Evolutionary conservation across 1,140 invertebrate species (phyloP).

Genomic region (Venustaconcha ellipsiformis): DNA sequence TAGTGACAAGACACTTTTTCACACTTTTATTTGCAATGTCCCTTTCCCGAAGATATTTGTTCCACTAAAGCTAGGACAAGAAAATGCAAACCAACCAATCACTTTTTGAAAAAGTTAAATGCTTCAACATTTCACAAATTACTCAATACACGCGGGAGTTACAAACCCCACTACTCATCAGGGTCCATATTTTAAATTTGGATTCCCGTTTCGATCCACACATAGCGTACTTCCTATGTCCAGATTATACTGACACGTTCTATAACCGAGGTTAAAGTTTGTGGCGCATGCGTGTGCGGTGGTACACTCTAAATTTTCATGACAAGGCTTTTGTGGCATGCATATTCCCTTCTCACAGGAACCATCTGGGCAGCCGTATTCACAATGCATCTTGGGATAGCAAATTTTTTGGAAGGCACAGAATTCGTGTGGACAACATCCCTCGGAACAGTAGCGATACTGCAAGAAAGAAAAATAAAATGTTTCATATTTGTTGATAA

Average conservation of each 20-base stretch:
- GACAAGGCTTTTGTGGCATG: slow-evolving; percentile 53
- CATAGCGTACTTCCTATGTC: slow-evolving; percentile 71
- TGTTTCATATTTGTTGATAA: no score
- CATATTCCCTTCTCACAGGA: slow-evolving; percentile 53
- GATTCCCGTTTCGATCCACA: slow-evolving; percentile 70
- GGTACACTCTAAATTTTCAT: slow-evolving; percentile 36
- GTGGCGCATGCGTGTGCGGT: slow-evolving; percentile 47
- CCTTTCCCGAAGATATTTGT: no score
- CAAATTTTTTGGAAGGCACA: slow-evolving; percentile 61
- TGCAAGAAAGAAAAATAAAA: slow-evolving; percentile 36
- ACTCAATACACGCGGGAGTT: no score
- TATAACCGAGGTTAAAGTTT: slow-evolving; percentile 61
- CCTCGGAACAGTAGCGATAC: slow-evolving; percentile 56
- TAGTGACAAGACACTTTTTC: no score
- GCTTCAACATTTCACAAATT: no score
- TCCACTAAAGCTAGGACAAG: no score
- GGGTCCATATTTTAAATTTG: no score
- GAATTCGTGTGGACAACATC: slow-evolving; percentile 61
- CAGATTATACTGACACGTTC: slow-evolving; percentile 61
- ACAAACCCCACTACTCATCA: no score
- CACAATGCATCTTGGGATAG: slow-evolving; percentile 60
- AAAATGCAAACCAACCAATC: no score
- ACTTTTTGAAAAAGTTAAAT: no score
- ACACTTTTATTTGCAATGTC: no score
- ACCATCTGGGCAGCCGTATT: slow-evolving; percentile 60